Conservation (phyloP, 2,113 vertebrate genomes). For the Hyla sarda region DNA sequence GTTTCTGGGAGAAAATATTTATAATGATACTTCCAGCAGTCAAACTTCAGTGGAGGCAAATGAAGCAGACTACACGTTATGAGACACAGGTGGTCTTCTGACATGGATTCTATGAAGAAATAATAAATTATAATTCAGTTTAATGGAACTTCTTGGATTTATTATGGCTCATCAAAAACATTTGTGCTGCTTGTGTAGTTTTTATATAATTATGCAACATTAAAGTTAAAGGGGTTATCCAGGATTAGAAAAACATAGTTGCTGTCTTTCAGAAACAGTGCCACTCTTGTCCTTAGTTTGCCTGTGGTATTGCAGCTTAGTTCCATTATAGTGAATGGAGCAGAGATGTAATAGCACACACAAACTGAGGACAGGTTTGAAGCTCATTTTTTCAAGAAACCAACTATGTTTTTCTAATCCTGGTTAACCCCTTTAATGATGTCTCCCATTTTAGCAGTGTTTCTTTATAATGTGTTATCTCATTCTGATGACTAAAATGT, state of each 20-base stretch:
- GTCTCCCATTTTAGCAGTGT: not conserved
- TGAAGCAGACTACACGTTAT: not conserved
- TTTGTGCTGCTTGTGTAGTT: not conserved
- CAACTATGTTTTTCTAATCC: too few relatives aligned
- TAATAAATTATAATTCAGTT: not conserved
- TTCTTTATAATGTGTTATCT: not conserved
- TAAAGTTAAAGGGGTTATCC: too few relatives aligned
- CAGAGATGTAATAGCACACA: too few relatives aligned
- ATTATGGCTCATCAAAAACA: not conserved
- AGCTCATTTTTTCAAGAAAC: too few relatives aligned
- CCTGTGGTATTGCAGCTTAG: too few relatives aligned
- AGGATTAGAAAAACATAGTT: too few relatives aligned
- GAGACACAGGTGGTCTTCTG: not conserved
- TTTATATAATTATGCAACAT: not conserved
- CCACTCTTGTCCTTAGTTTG: too few relatives aligned
- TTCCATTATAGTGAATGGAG: too few relatives aligned
- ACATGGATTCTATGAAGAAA: not conserved
- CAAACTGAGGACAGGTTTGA: too few relatives aligned
- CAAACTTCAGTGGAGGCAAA: not conserved
- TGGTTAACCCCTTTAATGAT: too few relatives aligned
- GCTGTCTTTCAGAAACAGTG: too few relatives aligned
- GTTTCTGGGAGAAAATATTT: conserved; percentile 75
- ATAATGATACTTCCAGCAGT: conserved; percentile 60
- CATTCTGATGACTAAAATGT: not conserved
- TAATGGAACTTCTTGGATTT: not conserved